A percentile compares a stretch with the other conserved stretches of the same genome.
Evolutionary conservation across 1,140 invertebrate genomes (phyloP).

Genomic region (Charaxes varanes): DNA sequence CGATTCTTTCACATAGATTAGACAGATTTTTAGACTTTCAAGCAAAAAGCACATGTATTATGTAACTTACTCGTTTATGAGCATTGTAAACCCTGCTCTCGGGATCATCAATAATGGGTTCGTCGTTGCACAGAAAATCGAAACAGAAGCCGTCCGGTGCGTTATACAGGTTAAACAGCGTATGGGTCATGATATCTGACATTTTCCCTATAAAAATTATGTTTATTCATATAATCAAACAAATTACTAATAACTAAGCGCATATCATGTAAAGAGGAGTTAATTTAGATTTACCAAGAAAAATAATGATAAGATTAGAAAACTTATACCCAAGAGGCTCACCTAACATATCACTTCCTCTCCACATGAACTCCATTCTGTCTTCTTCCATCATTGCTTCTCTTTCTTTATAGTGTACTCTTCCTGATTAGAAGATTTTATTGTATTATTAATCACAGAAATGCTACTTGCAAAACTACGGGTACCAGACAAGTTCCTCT

Average conservation of each 20-base stretch:
- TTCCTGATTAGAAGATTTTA: slow-evolving; percentile 73
- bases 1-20: slow-evolving; percentile 1
- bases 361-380: slow-evolving; percentile 87
- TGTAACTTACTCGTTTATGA: slow-evolving; percentile 57
- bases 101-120: slow-evolving; percentile 73
- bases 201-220: slow-evolving; percentile 42
- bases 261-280: background rate
- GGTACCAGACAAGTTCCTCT: too few species aligned
- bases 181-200: slow-evolving; percentile 56
- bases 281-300: too few species aligned
- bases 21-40: background rate
- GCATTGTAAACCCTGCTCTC: slow-evolving; percentile 75
- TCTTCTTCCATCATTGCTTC: slow-evolving; percentile 75
- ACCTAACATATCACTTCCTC: slow-evolving; percentile 77
- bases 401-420: slow-evolving; percentile 87
- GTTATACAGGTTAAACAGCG: slow-evolving; percentile 77
- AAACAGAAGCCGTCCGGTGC: slow-evolving; percentile 85
- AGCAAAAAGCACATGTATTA: slow-evolving; percentile 2
- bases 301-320: too few species aligned
- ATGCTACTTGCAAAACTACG: slow-evolving; percentile 27
- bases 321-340: too few species aligned
- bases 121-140: slow-evolving; percentile 82
- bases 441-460: background rate
- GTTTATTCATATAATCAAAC: too few species aligned
- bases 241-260: too few species aligned